Evolutionary conservation across 2,797 vertebrate genomes (phyloP).

Genomic region (Phrynocephalus vlangalii): DNA sequence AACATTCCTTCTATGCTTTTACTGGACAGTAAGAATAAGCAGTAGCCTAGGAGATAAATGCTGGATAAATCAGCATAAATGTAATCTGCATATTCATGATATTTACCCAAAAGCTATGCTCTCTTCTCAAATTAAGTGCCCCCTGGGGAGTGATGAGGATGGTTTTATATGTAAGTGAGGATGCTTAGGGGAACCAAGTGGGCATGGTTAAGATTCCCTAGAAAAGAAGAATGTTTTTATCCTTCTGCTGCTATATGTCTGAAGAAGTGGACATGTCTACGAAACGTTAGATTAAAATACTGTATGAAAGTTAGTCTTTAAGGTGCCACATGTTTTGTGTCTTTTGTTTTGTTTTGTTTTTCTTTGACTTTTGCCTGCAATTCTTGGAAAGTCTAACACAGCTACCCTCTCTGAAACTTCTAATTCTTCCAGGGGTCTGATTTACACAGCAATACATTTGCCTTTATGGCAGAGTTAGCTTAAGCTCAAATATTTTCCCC

Average conservation of each 20-base stretch:
- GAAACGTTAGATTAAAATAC: too few relatives aligned
- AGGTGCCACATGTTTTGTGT: too few relatives aligned
- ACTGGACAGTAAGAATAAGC: background rate
- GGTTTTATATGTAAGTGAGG: background rate
- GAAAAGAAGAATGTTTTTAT: background rate
- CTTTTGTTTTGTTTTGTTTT: too few relatives aligned
- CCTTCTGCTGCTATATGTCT: too few relatives aligned
- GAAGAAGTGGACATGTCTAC: too few relatives aligned
- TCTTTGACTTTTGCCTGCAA: too few relatives aligned
- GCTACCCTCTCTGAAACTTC: too few relatives aligned
- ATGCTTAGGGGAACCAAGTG: background rate
- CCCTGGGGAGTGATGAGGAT: constrained; percentile 50
- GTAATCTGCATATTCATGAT: constrained; percentile 74
- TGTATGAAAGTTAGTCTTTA: too few relatives aligned
- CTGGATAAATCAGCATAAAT: constrained; percentile 69
- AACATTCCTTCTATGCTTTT: background rate
- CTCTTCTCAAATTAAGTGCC: constrained; percentile 64
- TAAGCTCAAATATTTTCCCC: background rate
- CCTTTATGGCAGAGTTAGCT: background rate
- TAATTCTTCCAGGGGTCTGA: background rate
- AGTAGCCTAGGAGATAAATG: constrained; percentile 16
- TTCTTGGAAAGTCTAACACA: too few relatives aligned
- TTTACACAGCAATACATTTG: background rate
- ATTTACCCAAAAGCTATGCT: constrained; percentile 69
- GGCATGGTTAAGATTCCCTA: background rate